These are phyloP conservation scores for Lasioglossum lativentre DNA, from an alignment of 2,888 invertebrate species.

Conservation along the genomic window DNA sequence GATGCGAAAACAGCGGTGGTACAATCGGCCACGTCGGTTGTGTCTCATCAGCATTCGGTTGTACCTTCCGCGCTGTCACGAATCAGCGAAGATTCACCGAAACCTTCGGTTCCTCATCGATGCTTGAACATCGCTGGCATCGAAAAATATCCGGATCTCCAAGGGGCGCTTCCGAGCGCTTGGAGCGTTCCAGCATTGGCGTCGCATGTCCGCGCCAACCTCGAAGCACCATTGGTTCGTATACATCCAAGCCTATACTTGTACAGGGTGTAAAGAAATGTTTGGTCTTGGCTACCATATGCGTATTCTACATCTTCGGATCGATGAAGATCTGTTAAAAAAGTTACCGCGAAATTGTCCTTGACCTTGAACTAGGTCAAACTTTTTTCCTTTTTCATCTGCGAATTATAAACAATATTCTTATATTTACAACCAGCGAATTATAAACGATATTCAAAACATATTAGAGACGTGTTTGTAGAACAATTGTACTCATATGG, in stretches of 20 bases:
- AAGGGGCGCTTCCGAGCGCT: constrained; percentile 89
- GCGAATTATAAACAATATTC: too few relatives aligned
- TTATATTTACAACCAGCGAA: too few relatives aligned
- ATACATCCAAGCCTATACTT: neutral
- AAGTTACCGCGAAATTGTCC: too few relatives aligned
- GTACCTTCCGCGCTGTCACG: constrained; percentile 81
- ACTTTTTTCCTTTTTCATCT: too few relatives aligned
- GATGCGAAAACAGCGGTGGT: constrained; percentile 72
- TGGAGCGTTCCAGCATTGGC: constrained; percentile 91
- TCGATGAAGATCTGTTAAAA: too few relatives aligned
- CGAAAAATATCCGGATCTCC: constrained; percentile 90
- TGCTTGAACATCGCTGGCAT: constrained; percentile 93
- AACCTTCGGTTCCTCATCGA: constrained; percentile 80
- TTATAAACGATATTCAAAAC: too few relatives aligned
- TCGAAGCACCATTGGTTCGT: constrained; percentile 90
- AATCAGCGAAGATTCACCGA: constrained; percentile 86
- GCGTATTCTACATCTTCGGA: too few relatives aligned
- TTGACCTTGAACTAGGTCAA: too few relatives aligned
- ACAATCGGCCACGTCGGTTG: constrained; percentile 70
- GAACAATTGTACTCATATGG: too few relatives aligned
- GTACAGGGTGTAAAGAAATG: too few relatives aligned
- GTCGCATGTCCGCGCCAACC: constrained; percentile 86
- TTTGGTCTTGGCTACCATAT: too few relatives aligned
- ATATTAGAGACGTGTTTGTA: too few relatives aligned
- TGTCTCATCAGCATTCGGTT: constrained; percentile 71